Evolutionary conservation across 1,140 invertebrate species (phyloP).

Genomic region (Eufriesea mexicana): DNA sequence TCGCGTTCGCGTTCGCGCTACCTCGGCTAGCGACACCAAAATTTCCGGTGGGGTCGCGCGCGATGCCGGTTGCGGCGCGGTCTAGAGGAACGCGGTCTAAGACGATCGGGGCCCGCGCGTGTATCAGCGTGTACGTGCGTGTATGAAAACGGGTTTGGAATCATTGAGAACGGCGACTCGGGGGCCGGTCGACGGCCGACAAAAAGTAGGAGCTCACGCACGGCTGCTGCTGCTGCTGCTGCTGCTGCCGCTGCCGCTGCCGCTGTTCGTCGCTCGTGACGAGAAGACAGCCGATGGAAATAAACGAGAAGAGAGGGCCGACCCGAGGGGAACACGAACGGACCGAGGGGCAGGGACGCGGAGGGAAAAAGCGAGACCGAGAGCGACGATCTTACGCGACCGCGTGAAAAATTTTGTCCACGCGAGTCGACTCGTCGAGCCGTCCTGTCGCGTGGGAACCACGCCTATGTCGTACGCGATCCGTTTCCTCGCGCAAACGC

Average conservation of each 20-base stretch:
- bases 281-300: constrained; percentile 53
- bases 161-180: constrained; percentile 70
- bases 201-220: constrained; percentile 76
- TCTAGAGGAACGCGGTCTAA: constrained; percentile 7
- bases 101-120: constrained; percentile 12
- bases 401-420: constrained; percentile 52
- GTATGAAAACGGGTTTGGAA: constrained; percentile 64
- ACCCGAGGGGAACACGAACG: constrained; percentile 8
- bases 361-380: too few species aligned
- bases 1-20: too few species aligned
- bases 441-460: constrained; percentile 33
- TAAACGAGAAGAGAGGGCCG: constrained; percentile 34
- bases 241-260: too few species aligned
- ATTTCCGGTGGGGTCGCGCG: neutral
- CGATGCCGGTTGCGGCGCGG: neutral
- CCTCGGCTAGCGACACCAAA: neutral
- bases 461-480: constrained; percentile 6
- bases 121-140: constrained; percentile 27
- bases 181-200: constrained; percentile 70
- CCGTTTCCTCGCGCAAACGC: neutral
- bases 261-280: constrained; percentile 72
- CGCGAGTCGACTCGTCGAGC: constrained; percentile 1
- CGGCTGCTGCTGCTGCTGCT: constrained; percentile 55
- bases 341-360: neutral
- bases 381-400: constrained; percentile 2